Conservation (phyloP, 2,888 invertebrate species). For the Agonopterix subpropinquella region DNA sequence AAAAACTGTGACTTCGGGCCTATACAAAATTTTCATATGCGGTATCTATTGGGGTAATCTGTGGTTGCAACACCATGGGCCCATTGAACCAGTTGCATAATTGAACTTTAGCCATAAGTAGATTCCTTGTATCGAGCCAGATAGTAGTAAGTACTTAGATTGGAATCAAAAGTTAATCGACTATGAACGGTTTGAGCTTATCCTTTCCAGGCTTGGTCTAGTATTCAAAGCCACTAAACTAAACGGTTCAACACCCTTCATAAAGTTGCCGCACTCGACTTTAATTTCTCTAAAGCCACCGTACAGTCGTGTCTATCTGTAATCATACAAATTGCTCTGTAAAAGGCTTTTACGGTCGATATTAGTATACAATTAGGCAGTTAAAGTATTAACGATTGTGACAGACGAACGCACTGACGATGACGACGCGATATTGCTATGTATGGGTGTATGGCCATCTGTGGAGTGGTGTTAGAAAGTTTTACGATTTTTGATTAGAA, state of each 20-base stretch:
- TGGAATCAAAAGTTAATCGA: too few species aligned
- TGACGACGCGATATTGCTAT: constrained; percentile 30
- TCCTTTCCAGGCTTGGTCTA: too few species aligned
- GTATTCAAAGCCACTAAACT: too few species aligned
- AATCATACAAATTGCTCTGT: constrained; percentile 39
- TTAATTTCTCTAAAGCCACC: background rate
- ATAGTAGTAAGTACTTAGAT: too few species aligned
- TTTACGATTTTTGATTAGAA: constrained; percentile 1
- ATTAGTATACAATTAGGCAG: constrained; percentile 34
- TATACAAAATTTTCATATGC: too few species aligned
- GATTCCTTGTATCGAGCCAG: too few species aligned
- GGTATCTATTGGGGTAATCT: too few species aligned
- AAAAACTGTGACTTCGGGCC: too few species aligned
- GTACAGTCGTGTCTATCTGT: constrained; percentile 11
- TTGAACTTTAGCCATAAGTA: too few species aligned
- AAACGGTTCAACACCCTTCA: background rate
- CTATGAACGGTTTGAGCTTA: too few species aligned
- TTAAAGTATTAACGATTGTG: constrained; percentile 40
- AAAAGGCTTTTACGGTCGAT: constrained; percentile 34
- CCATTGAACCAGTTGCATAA: too few species aligned
- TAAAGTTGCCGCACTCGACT: constrained; percentile 2
- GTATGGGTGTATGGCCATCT: constrained; percentile 13
- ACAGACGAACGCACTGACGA: constrained; percentile 21
- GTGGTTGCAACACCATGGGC: too few species aligned
- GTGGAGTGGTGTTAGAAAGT: constrained; percentile 15